Percentiles rank a stretch among this genome's conserved stretches.
phyloP scores from a whole-genome alignment of 2,888 invertebrate species.

The Nephrotoma appendiculata region DNA sequence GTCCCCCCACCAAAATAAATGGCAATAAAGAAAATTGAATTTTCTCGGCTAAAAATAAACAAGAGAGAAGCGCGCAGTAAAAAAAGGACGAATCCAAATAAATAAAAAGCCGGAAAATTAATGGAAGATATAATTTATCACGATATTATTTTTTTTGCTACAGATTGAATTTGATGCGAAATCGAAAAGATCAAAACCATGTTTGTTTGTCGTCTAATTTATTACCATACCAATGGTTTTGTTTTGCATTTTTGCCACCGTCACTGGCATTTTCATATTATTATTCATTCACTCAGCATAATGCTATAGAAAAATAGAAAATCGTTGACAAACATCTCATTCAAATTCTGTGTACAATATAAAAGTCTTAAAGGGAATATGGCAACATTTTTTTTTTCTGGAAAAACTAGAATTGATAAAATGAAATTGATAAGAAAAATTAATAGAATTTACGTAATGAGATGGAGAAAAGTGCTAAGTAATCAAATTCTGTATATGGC shows the following conservation, averaged over 20 bases:
- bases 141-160: neutral
- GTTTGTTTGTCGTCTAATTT: neutral
- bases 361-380: neutral
- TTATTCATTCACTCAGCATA: neutral
- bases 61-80: neutral
- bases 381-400: neutral
- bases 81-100: neutral
- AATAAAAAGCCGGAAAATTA: neutral
- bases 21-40: neutral
- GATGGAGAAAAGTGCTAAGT: neutral
- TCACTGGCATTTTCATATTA: neutral
- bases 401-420: neutral
- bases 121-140: neutral
- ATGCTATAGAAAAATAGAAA: neutral
- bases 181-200: neutral
- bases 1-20: neutral
- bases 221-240: neutral
- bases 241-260: neutral
- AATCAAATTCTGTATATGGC: neutral
- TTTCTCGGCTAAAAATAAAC: neutral
- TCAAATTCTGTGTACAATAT: neutral
- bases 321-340: neutral
- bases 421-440: neutral
- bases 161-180: neutral
- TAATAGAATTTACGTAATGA: neutral